Base-by-base conservation (phyloP, 2,797 vertebrate species). In the Octomys mimax region DNA sequence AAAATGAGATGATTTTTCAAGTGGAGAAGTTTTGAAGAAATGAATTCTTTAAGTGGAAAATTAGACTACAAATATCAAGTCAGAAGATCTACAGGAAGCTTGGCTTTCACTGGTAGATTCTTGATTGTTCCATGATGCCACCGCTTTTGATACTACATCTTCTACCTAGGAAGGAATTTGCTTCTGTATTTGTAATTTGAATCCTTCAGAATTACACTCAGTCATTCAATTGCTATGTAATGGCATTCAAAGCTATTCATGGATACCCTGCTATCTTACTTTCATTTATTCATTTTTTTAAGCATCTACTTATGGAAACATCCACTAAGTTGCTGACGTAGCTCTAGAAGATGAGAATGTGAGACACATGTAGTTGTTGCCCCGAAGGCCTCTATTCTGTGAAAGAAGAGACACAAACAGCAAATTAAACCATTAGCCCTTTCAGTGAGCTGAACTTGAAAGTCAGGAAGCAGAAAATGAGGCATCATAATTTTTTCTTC, bases 121-220 rank as follows among this genome's bases (percentile, higher is more conserved):
- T 24, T 54, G 70, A 92, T 75, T 21, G 8, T 68, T 77, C 82
- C 24, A 42, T 49, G 26, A 84, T 83, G 46, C 70, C 5, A 36
- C 31, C 62, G 89, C 68, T 77, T 83, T 91, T 92, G 46, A 62
- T 85, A 49, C 36, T 88, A 49, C 0, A 68, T 85, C 24, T 28
- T 95, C 95, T 86, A 87, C 82, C 22, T 26, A 81, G 82, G 49
- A 83, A 31, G 14, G 33, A 87, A 64, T 39, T 80, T 62, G 33
- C 61, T 94, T 93, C 26, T 9, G 70, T 70, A 42, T 57, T 79
- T 91, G 75, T 54, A 75, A 79, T 88, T 49, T 82, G 16, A 86
- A 22, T 31, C 22, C 33, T 36, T 92, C n/a, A 42, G 46, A 54
- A 85, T 77, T 19, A 7, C 22, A 59, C 54, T 36, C 87, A 81